Base-by-base conservation (phyloP, 2,888 invertebrate genomes). In the Latrodectus elegans region DNA sequence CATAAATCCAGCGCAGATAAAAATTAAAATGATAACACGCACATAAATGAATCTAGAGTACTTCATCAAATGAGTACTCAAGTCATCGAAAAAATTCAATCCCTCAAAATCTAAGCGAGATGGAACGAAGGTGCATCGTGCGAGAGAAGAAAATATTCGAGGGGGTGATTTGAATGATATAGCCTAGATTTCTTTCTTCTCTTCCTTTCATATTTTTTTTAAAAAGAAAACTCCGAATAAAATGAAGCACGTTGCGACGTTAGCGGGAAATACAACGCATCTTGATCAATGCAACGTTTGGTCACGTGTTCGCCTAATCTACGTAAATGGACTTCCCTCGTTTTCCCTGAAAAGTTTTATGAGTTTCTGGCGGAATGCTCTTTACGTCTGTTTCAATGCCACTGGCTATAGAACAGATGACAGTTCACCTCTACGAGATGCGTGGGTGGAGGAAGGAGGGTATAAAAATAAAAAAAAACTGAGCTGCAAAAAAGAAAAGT, bases 301-400 rank as follows among this genome's bases (percentile, higher is more conserved):
- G 84, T 84, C 84, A 84, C 84, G 84, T 74, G 78, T 84, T 65
- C 72, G 72, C 72, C 67, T 77, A 84, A 84, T 84, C 77, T 84
- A 71, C 78, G 72, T 76, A 84, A 84, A 84, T 78, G 73, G 76
- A 83, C 67, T 73, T 84, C 14, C 53, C 65, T 71, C 65, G 77
- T n/a, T 78, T 77, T 22, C 22, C 22, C 65, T 17, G 60, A 72
- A 65, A 84, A 84, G 77, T 84, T 84, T 84, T 84, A 84, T 78
- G 84, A 83, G 84, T 84, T 84, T 72, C 67, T 49, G 14, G 53
- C 11, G 22, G 60, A 49, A 60, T 67, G 14, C 38, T 65, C n/a
- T n/a, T 8, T 15, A 74, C 60, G 74, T 74, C 73, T 52, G 22
- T 52, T 51, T 73, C 73, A 73, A 73, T 73, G 60, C 60, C 10